Percentiles rank a stretch among this genome's conserved stretches.
phyloP scores from a whole-genome alignment of 2,797 vertebrate species.

The Sebastes elongatus region DNA sequence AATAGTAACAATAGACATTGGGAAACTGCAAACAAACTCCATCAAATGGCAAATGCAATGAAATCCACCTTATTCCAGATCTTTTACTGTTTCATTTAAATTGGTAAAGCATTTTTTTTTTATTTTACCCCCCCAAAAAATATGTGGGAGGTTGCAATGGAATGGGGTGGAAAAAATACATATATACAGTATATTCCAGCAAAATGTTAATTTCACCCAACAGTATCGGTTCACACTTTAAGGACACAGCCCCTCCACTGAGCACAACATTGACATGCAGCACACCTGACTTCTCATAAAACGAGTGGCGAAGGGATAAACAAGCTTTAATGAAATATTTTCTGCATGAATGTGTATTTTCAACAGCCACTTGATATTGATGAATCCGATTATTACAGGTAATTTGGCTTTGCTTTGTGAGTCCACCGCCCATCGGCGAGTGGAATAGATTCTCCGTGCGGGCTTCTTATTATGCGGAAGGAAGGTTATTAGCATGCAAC shows the following conservation, averaged over 20 bases:
- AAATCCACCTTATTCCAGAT: too few relatives aligned
- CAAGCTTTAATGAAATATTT: neutral
- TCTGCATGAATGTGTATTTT: neutral
- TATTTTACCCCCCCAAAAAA: neutral
- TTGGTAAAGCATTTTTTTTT: neutral
- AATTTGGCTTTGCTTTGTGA: conserved; percentile 1
- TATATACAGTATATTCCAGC: neutral
- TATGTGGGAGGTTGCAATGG: neutral
- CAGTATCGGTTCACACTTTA: neutral
- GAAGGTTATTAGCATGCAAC: neutral
- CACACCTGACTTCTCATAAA: neutral
- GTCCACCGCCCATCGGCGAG: neutral
- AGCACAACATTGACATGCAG: neutral
- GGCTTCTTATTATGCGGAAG: neutral
- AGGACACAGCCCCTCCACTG: neutral
- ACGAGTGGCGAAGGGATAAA: neutral
- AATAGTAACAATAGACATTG: neutral
- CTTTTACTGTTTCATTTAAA: neutral
- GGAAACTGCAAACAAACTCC: neutral
- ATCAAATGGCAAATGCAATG: neutral
- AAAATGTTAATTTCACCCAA: neutral
- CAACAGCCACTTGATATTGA: neutral
- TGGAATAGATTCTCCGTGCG: neutral
- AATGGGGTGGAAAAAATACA: neutral
- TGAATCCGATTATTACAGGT: neutral